Evolutionary conservation across 2,113 vertebrate genomes (phyloP).

Genomic region (Corythornis cristatus): DNA sequence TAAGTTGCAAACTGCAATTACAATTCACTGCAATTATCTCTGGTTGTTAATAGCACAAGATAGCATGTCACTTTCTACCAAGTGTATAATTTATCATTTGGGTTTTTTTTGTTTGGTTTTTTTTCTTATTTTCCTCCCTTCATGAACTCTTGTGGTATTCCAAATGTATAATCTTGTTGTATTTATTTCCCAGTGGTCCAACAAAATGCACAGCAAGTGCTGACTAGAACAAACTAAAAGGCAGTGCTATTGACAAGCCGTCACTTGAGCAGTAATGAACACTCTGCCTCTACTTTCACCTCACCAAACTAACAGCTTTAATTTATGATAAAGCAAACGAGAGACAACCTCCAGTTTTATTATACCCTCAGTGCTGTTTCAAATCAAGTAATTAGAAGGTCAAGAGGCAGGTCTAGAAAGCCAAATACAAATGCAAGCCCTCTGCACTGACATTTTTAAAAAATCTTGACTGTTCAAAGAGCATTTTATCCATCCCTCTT

Average conservation of each 20-base stretch:
- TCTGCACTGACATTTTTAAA: constrained; percentile 73
- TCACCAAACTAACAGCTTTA: constrained; percentile 82
- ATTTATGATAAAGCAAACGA: constrained; percentile 85
- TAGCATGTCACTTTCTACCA: constrained; percentile 91
- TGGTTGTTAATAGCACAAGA: constrained; percentile 95
- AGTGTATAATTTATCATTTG: constrained; percentile 92
- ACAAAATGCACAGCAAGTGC: constrained; percentile 92
- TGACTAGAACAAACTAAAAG: constrained; percentile 91
- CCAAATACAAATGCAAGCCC: constrained; percentile 82
- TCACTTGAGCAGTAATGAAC: constrained; percentile 89
- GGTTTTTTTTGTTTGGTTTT: background rate
- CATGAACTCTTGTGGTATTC: constrained; percentile 90
- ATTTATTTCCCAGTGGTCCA: constrained; percentile 92
- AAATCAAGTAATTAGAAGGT: constrained; percentile 89
- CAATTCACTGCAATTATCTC: constrained; percentile 94
- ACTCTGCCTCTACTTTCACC: constrained; percentile 82
- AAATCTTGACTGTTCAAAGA: constrained; percentile 77
- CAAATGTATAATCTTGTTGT: constrained; percentile 94
- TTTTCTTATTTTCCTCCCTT: constrained; percentile 51
- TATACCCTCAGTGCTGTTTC: constrained; percentile 84
- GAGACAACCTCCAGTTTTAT: constrained; percentile 83
- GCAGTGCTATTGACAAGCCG: constrained; percentile 91
- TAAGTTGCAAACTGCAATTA: constrained; percentile 92
- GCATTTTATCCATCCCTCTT: constrained; percentile 76
- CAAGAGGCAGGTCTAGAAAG: constrained; percentile 81